These are phyloP conservation scores for Amiota mariae DNA, from an alignment of 2,888 invertebrate species.

Conservation along the genomic window DNA sequence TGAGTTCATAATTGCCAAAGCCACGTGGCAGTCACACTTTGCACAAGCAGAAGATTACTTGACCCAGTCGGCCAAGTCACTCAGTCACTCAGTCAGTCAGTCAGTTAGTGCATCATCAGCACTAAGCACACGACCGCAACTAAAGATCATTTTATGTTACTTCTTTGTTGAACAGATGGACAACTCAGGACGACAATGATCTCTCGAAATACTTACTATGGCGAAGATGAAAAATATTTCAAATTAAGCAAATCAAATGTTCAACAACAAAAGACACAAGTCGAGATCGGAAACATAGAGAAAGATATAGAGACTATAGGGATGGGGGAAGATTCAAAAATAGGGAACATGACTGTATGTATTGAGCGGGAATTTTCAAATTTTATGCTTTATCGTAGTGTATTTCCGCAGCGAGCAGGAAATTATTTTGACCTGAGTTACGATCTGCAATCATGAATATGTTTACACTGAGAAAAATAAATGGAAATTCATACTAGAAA, in stretches of 20 bases:
- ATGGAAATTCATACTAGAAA: neutral
- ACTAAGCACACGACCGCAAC: slow-evolving; percentile 1
- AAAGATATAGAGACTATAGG: slow-evolving; percentile 24
- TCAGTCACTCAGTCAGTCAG: neutral
- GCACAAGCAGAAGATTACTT: neutral
- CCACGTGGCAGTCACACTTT: slow-evolving; percentile 63
- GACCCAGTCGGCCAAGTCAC: slow-evolving; percentile 41
- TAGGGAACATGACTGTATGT: too few species aligned
- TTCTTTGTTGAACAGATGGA: slow-evolving; percentile 22
- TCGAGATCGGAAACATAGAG: neutral
- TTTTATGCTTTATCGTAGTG: slow-evolving; percentile 27
- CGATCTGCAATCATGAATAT: slow-evolving; percentile 1
- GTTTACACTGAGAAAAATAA: slow-evolving; percentile 48
- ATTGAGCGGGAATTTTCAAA: neutral
- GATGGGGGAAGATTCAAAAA: neutral
- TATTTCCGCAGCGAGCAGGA: slow-evolving; percentile 52
- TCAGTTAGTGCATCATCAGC: neutral
- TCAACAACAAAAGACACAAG: neutral
- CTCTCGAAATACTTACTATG: neutral
- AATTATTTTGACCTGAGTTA: slow-evolving; percentile 61
- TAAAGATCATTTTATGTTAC: neutral
- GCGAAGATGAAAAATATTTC: slow-evolving; percentile 1
- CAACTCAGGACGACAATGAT: neutral
- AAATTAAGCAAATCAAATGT: slow-evolving; percentile 26
- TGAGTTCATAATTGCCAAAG: slow-evolving; percentile 51